A percentile compares a stretch with the other conserved stretches of the same genome.
phyloP scores from a whole-genome alignment of 2,888 invertebrate genomes.

The Sympetrum striolatum region DNA sequence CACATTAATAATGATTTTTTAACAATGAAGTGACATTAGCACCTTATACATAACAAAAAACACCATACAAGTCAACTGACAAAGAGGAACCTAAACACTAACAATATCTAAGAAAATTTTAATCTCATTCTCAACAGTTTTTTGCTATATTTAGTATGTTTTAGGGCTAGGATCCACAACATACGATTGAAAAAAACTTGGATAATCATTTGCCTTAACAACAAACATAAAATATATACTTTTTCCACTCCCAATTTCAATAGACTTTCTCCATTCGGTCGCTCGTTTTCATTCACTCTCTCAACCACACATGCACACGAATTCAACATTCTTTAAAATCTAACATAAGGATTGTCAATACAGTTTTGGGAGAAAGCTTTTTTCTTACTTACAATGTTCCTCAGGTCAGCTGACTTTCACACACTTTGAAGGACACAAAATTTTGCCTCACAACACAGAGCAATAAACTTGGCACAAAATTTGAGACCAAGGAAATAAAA shows the following conservation, averaged over 20 bases:
- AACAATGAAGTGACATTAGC: constrained; percentile 50
- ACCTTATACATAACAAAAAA: constrained; percentile 51
- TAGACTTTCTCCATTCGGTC: constrained; percentile 47
- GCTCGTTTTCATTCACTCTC: constrained; percentile 45
- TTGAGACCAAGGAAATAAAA: constrained; percentile 47
- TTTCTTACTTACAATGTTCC: constrained; percentile 45
- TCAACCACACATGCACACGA: constrained; percentile 45
- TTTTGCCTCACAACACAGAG: constrained; percentile 50
- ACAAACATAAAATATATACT: constrained; percentile 50
- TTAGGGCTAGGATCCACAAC: constrained; percentile 48
- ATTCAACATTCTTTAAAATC: constrained; percentile 22
- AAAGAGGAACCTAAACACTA: constrained; percentile 48
- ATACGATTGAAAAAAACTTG: constrained; percentile 47
- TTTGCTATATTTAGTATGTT: constrained; percentile 48
- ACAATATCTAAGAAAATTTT: constrained; percentile 47
- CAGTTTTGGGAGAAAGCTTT: constrained; percentile 45
- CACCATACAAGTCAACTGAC: constrained; percentile 50
- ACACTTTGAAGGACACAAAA: constrained; percentile 49
- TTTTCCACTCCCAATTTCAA: constrained; percentile 46
- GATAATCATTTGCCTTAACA: constrained; percentile 48
- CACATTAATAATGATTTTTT: constrained; percentile 51
- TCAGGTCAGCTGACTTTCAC: constrained; percentile 49
- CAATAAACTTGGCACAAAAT: constrained; percentile 49
- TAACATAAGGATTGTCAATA: constrained; percentile 49
- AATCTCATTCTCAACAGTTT: constrained; percentile 39